phyloP scores from a whole-genome alignment of 1,140 invertebrate species.

The Harlomillsia oculata region DNA sequence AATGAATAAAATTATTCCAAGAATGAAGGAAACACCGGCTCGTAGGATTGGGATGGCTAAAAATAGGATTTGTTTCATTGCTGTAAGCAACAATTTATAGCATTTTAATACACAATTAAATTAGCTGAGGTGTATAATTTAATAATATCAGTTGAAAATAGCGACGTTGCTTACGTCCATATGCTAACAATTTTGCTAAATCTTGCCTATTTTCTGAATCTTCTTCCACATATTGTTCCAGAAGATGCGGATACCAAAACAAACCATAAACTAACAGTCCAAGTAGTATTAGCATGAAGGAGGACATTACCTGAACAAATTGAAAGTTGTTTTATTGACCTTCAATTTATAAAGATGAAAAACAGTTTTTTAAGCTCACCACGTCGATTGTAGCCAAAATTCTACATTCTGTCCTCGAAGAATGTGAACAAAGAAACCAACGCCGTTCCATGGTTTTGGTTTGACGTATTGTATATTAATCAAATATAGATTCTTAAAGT shows the following conservation, averaged over 20 bases:
- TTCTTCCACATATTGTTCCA: conserved; percentile 12
- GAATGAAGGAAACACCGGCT: not conserved
- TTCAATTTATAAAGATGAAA: no score
- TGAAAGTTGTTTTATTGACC: not conserved
- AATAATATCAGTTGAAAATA: not conserved
- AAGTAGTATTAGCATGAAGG: conserved; percentile 5
- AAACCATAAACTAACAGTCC: conserved; percentile 4
- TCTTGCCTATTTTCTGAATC: conserved; percentile 16
- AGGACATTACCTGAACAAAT: conserved; percentile 9
- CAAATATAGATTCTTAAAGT: no score
- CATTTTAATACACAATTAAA: not conserved
- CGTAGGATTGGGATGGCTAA: not conserved
- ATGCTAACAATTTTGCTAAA: conserved; percentile 13
- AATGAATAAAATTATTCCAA: conserved; percentile 19
- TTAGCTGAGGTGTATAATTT: not conserved
- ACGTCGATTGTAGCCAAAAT: conserved; percentile 16
- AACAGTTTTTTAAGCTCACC: not conserved
- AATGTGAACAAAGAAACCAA: conserved; percentile 8
- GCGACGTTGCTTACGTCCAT: conserved; percentile 16
- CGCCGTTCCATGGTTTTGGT: no score
- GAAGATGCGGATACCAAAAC: conserved; percentile 3
- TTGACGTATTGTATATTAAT: no score
- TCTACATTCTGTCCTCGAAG: conserved; percentile 14
- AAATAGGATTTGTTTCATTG: conserved; percentile 4
- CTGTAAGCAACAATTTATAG: not conserved